Evolutionary conservation across 2,888 invertebrate species (phyloP).

Genomic region (Galerucella calmariensis): DNA sequence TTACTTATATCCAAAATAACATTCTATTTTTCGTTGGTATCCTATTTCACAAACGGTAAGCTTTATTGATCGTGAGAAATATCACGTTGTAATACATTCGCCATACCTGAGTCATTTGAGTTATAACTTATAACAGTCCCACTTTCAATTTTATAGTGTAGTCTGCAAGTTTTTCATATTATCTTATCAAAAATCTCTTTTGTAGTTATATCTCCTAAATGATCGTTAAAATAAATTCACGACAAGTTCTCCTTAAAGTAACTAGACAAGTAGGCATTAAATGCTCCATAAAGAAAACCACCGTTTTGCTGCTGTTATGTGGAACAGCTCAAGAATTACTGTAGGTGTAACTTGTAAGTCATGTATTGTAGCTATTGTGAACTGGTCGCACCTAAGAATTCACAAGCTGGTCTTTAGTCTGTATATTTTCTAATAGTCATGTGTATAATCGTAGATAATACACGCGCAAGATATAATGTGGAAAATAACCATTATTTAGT

Average conservation of each 20-base stretch:
- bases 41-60: neutral
- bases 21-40: neutral
- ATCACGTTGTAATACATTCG: neutral
- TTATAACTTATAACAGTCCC: neutral
- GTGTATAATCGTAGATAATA: slow-evolving; percentile 16
- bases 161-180: neutral
- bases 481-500: slow-evolving; percentile 17
- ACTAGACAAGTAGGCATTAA: slow-evolving; percentile 27
- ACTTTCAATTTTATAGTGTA: neutral
- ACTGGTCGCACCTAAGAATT: slow-evolving; percentile 51
- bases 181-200: neutral
- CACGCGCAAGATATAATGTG: slow-evolving; percentile 3
- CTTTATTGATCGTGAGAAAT: neutral
- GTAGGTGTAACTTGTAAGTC: slow-evolving; percentile 59
- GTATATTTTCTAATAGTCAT: slow-evolving; percentile 48
- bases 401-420: slow-evolving; percentile 48
- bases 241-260: slow-evolving; percentile 21
- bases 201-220: neutral
- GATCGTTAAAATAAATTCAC: neutral
- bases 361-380: slow-evolving; percentile 54
- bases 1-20: neutral
- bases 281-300: slow-evolving; percentile 44
- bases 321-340: slow-evolving; percentile 53
- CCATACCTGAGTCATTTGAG: neutral
- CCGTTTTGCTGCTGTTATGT: slow-evolving; percentile 50